Evolutionary conservation across 2,113 vertebrate genomes (phyloP), one percentile per base, ranked within the genome.

Genomic region (Colistium nudipinnis): DNA sequence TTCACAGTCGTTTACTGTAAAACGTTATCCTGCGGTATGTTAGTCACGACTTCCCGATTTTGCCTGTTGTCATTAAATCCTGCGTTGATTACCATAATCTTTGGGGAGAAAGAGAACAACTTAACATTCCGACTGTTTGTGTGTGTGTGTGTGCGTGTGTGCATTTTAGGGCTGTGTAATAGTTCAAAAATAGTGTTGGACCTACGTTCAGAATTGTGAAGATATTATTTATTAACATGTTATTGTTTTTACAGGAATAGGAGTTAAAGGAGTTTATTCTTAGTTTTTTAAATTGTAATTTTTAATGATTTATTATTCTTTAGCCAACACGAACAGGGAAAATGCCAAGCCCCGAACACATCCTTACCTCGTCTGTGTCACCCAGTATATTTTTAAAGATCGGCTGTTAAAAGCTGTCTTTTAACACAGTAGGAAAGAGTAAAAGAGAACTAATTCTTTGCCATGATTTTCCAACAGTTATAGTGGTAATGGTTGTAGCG

Each of bases 11-110:
- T 35, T 78, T 80, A 81, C 78, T 56, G 38, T 78, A 72, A 86
- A 75, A 76, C 59, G 60, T 81, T 80, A 73, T 79, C 75, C 62
- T 67, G 76, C 81, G 38, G 62, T 70, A 63, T n/a, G 48, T 90
- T 89, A 91, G 81, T 91, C 89, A 91, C 56, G 41, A 76, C 41
- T 65, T 65, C 57, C 66, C 76, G 67, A 55, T 75, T 64, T 81
- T 39, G 55, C 30, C 48, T 49, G 51, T 36, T 79, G 65, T 80
- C 83, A 70, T 79, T 70, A 63, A 74, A 59, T 45, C 64, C 28
- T 55, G 55, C 4, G 7, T 20, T 27, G 76, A 79, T 73, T 71
- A 56, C 10, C 10, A 7, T 56, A 56, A 53, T 44, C 25, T 66
- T 14, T 41, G 68, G 49, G 55, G 60, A 43, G 20, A 56, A 24